Percentiles rank a stretch among this genome's conserved stretches.
These are phyloP conservation scores for Coelinius sp. DNA, from an alignment of 2,888 invertebrate genomes.

Conservation along the genomic window DNA sequence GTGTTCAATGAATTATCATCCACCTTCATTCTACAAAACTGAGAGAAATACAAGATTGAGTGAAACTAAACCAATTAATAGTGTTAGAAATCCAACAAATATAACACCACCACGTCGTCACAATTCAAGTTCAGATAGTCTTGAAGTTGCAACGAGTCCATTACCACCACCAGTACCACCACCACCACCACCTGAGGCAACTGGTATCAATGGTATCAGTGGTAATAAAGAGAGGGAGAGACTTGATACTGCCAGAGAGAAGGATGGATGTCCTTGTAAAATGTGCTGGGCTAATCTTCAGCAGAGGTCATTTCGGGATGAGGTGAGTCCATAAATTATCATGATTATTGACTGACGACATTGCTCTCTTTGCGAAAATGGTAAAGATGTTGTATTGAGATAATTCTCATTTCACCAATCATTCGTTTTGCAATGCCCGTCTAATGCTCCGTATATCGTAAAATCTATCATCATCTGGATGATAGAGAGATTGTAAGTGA, in stretches of 20 bases:
- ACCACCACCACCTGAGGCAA: constrained; percentile 68
- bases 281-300: constrained; percentile 64
- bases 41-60: constrained; percentile 20
- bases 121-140: constrained; percentile 68
- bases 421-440: constrained; percentile 7
- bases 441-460: constrained; percentile 8
- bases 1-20: constrained; percentile 40
- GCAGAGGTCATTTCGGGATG: constrained; percentile 66
- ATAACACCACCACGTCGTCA: constrained; percentile 67
- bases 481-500: neutral
- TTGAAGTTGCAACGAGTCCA: constrained; percentile 68
- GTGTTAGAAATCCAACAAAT: constrained; percentile 54
- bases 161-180: constrained; percentile 72
- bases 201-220: constrained; percentile 42
- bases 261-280: constrained; percentile 65
- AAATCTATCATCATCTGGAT: constrained; percentile 17
- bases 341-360: neutral
- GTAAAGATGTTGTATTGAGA: neutral
- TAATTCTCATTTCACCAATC: neutral
- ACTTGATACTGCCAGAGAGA: constrained; percentile 58
- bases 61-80: constrained; percentile 32
- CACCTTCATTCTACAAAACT: constrained; percentile 31
- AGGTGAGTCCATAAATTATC: constrained; percentile 62
- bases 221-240: constrained; percentile 55
- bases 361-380: neutral